Evolutionary conservation across 2,797 vertebrate genomes (phyloP).

Genomic region (Acanthis flammea): DNA sequence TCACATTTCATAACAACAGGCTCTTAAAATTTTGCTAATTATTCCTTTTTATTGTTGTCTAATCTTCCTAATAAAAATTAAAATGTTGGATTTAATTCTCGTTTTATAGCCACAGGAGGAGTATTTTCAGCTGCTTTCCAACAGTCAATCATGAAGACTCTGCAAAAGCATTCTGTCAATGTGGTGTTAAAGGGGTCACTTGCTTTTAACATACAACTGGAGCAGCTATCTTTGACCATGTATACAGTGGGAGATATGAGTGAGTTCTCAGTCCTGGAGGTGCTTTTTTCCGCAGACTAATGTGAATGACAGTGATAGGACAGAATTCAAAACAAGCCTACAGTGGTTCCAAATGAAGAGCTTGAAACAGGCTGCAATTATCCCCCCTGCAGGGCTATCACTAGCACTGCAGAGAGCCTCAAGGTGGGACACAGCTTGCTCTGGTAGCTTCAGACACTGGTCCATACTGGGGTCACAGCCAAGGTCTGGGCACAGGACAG

Average conservation of each 20-base stretch:
- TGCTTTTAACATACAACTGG: neutral
- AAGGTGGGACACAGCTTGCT: neutral
- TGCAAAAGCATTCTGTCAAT: neutral
- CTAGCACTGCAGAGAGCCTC: neutral
- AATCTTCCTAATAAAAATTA: neutral
- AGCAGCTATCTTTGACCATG: neutral
- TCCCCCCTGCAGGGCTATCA: neutral
- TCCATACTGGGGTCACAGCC: rapidly evolving
- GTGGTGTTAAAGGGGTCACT: neutral
- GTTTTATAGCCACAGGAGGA: neutral
- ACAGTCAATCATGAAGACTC: neutral
- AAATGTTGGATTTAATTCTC: neutral
- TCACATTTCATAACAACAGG: neutral
- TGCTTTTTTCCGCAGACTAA: neutral
- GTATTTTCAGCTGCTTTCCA: neutral
- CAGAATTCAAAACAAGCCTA: neutral
- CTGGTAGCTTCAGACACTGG: neutral
- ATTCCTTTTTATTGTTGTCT: neutral
- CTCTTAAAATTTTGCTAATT: neutral
- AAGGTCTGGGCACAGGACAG: neutral
- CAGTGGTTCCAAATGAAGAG: neutral
- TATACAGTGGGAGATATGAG: neutral
- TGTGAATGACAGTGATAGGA: neutral
- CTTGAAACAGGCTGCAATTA: neutral
- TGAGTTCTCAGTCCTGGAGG: neutral